Percentiles rank a stretch among this genome's conserved stretches.
Evolutionary conservation across 2,797 vertebrate species (phyloP).

Genomic region (Eospalax fontanierii): DNA sequence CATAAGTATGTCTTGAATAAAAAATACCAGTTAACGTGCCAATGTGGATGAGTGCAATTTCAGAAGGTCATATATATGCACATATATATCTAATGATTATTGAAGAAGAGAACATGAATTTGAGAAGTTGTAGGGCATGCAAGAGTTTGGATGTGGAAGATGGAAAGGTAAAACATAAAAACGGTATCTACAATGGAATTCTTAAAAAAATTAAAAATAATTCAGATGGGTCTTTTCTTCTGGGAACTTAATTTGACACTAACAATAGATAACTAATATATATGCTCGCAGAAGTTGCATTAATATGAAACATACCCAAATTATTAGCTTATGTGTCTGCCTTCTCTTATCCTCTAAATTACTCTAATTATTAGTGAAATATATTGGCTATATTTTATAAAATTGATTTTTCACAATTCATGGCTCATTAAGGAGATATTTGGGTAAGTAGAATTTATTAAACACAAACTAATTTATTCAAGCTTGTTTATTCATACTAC

Average conservation of each 20-base stretch:
- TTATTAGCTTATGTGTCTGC: background rate
- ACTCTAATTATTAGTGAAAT: background rate
- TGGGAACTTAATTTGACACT: background rate
- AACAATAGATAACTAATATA: background rate
- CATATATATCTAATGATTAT: no score
- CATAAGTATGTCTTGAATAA: no score
- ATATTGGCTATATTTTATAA: background rate
- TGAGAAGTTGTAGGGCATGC: no score
- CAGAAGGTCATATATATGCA: no score
- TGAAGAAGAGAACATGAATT: no score
- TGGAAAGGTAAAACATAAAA: no score
- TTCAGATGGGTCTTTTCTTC: background rate
- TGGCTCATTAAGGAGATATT: background rate
- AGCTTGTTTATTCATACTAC: background rate
- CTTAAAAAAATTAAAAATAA: no score
- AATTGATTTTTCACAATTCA: slow-evolving; percentile 37
- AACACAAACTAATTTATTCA: background rate
- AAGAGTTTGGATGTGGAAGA: no score
- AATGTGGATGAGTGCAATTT: no score
- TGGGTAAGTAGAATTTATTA: background rate
- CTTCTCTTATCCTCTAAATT: background rate
- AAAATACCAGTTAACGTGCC: no score
- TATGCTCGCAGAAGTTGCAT: background rate
- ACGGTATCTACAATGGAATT: no score
- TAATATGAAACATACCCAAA: slow-evolving; percentile 14